A percentile compares a stretch with the other conserved stretches of the same genome.
Conservation (phyloP, 2,797 vertebrate genomes). For the Helicolenus hilgendorfi region DNA sequence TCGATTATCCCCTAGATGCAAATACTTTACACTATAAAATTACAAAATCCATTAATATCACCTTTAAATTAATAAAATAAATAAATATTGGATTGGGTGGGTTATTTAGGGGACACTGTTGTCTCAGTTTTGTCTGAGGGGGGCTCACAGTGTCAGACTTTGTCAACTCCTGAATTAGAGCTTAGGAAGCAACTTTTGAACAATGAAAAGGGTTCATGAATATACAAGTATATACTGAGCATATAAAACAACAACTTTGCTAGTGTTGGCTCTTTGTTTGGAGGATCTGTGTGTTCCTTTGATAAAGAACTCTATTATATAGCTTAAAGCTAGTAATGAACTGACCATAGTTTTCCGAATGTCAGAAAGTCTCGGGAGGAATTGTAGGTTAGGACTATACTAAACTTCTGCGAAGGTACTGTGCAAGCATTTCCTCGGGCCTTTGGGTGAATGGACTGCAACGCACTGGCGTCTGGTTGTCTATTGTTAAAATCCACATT, state of each 20-base stretch:
- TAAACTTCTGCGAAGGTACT: not conserved
- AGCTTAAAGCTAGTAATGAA: not conserved
- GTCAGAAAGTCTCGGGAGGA: not conserved
- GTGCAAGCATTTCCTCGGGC: not conserved
- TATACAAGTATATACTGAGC: not conserved
- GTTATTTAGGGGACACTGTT: not conserved
- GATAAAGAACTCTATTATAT: not conserved
- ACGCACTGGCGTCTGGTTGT: constrained; percentile 6
- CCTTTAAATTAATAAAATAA: not conserved
- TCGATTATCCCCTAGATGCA: not conserved
- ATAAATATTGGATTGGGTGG: not conserved
- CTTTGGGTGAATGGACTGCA: constrained; percentile 10
- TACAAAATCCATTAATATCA: not conserved
- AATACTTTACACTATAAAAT: not conserved
- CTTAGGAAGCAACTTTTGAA: not conserved
- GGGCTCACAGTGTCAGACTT: not conserved
- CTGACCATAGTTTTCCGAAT: not conserved
- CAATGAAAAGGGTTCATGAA: not conserved
- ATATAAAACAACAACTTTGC: not conserved
- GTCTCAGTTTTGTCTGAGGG: not conserved
- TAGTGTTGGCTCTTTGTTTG: not conserved
- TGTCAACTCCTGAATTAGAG: not conserved
- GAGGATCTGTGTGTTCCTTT: not conserved
- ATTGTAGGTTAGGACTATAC: not conserved
- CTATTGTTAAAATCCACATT: constrained; percentile 40